These are phyloP conservation scores for Chelonia mydas DNA, from an alignment of 2,797 vertebrate genomes.

Conservation along the genomic window DNA sequence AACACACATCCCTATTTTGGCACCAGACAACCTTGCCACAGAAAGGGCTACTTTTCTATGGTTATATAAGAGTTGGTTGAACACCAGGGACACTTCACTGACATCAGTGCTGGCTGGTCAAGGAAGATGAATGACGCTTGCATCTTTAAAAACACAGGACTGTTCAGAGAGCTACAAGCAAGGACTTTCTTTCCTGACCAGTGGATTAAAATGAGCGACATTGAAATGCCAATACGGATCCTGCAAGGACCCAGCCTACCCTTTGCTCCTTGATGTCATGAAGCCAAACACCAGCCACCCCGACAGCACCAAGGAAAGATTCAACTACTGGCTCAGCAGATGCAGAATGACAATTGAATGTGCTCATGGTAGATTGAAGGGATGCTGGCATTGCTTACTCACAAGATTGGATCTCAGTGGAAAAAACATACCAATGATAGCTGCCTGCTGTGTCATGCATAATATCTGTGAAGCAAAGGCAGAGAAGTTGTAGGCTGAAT, in stretches of 20 bases:
- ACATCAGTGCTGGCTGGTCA: neutral
- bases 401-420: neutral
- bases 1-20: neutral
- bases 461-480: neutral
- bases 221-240: neutral
- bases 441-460: neutral
- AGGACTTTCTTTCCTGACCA: neutral
- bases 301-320: neutral
- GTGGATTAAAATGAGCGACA: neutral
- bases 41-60: neutral
- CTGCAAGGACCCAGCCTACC: neutral
- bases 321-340: neutral
- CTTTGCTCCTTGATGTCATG: neutral
- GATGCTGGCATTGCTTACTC: neutral
- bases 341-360: neutral
- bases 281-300: neutral
- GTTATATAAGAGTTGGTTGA: neutral
- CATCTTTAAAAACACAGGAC: neutral
- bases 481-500: neutral
- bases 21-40: neutral
- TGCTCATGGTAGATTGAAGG: neutral
- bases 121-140: neutral
- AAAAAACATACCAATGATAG: neutral
- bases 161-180: neutral
- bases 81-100: neutral